Conservation (phyloP, 2,113 vertebrate species). For the Xiphorhynchus elegans region DNA sequence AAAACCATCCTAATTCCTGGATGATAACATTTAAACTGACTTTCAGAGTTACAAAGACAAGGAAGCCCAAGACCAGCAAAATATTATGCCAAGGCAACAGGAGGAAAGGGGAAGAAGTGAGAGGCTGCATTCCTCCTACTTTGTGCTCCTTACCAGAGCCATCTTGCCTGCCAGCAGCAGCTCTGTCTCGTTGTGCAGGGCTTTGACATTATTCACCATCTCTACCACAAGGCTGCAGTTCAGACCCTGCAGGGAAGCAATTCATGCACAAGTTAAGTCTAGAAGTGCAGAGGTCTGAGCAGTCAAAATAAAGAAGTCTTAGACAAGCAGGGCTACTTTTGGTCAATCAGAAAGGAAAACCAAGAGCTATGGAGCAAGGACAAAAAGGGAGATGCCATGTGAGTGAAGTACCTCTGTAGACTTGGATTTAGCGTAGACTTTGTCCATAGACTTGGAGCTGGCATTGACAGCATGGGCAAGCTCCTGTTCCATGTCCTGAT, state of each 20-base stretch:
- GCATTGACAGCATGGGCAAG: constrained; percentile 97
- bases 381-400: background rate
- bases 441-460: constrained; percentile 95
- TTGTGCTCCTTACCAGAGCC: constrained; percentile 85
- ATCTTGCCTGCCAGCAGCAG: constrained; percentile 90
- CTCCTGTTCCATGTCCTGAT: constrained; percentile 93
- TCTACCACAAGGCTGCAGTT: constrained; percentile 86
- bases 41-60: background rate
- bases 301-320: background rate
- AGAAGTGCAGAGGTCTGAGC: background rate
- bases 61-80: background rate
- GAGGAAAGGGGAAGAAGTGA: background rate
- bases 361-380: background rate
- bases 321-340: background rate
- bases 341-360: background rate
- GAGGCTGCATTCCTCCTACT: background rate
- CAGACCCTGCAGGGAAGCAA: constrained; percentile 78
- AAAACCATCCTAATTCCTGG: background rate
- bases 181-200: constrained; percentile 92
- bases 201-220: constrained; percentile 92
- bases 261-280: background rate
- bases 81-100: background rate
- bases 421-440: constrained; percentile 89
- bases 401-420: constrained; percentile 78
- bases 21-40: background rate